phyloP scores from a whole-genome alignment of 2,888 invertebrate genomes.

The Heliconius hortense region DNA sequence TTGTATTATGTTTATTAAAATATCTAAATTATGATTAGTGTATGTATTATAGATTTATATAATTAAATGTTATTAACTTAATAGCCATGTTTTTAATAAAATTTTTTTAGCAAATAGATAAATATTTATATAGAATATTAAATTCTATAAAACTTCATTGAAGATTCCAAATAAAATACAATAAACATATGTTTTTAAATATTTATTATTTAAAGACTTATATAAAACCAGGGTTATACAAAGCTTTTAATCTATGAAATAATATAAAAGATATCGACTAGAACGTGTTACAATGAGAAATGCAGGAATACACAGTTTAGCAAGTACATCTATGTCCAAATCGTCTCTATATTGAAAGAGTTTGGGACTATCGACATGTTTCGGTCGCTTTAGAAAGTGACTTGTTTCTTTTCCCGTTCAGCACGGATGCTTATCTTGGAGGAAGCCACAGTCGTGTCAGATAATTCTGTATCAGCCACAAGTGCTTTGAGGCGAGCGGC shows the following conservation, averaged over 20 bases:
- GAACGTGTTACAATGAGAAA: conserved; percentile 64
- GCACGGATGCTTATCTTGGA: conserved; percentile 69
- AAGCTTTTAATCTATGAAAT: conserved; percentile 69
- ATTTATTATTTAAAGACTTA: conserved; percentile 42
- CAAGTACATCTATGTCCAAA: conserved; percentile 63
- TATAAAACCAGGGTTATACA: conserved; percentile 69
- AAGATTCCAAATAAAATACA: background rate
- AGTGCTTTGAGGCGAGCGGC: conserved; percentile 86
- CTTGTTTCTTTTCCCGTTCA: conserved; percentile 77
- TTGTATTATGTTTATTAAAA: too few relatives aligned
- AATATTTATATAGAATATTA: background rate
- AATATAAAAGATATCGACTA: conserved; percentile 71
- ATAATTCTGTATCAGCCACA: conserved; percentile 82
- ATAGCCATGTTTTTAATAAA: background rate
- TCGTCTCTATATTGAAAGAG: conserved; percentile 34
- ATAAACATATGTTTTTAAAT: background rate
- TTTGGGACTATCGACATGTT: conserved; percentile 35
- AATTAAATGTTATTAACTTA: background rate
- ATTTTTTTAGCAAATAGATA: background rate
- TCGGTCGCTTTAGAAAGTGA: conserved; percentile 66
- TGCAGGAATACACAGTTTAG: conserved; percentile 67
- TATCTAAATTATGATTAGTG: too few relatives aligned
- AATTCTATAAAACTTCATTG: background rate
- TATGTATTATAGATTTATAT: too few relatives aligned
- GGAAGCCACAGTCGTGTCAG: conserved; percentile 61